Conservation (phyloP, 2,888 invertebrate species). For the Siphonodentalium dalli region DNA sequence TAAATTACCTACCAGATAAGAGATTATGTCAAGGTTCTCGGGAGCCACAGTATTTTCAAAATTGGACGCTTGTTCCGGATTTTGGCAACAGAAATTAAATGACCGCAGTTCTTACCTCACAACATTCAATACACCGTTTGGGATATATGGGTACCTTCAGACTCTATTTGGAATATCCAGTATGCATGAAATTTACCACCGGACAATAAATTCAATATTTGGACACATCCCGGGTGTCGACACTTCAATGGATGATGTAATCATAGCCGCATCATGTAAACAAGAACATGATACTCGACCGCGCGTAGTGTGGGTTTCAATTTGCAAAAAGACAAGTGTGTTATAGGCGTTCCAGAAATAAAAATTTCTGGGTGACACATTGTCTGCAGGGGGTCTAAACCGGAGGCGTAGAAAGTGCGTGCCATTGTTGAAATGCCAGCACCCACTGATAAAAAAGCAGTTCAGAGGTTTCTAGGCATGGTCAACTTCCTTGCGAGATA, state of each 20-base stretch:
- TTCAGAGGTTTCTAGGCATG: constrained; percentile 18
- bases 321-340: constrained; percentile 19
- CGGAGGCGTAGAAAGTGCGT: constrained; percentile 7
- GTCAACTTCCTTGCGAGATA: constrained; percentile 8
- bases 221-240: constrained; percentile 15
- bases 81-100: constrained; percentile 28
- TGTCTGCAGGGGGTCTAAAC: constrained; percentile 14
- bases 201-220: constrained; percentile 18
- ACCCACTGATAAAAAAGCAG: constrained; percentile 6
- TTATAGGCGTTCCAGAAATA: constrained; percentile 9
- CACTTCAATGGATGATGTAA: constrained; percentile 21
- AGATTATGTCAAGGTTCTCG: constrained; percentile 27
- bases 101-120: constrained; percentile 11
- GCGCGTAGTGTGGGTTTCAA: constrained; percentile 16
- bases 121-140: constrained; percentile 31
- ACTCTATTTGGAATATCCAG: constrained; percentile 9
- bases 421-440: constrained; percentile 8
- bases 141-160: neutral
- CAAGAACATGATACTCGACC: constrained; percentile 6
- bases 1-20: constrained; percentile 31
- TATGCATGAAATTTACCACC: constrained; percentile 18
- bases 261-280: constrained; percentile 5
- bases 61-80: constrained; percentile 31
- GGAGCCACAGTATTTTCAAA: constrained; percentile 24
- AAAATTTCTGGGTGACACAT: constrained; percentile 16